A percentile compares a stretch with the other conserved stretches of the same genome.
phyloP scores from a whole-genome alignment of 2,888 invertebrate species.

The Andrena praecox region DNA sequence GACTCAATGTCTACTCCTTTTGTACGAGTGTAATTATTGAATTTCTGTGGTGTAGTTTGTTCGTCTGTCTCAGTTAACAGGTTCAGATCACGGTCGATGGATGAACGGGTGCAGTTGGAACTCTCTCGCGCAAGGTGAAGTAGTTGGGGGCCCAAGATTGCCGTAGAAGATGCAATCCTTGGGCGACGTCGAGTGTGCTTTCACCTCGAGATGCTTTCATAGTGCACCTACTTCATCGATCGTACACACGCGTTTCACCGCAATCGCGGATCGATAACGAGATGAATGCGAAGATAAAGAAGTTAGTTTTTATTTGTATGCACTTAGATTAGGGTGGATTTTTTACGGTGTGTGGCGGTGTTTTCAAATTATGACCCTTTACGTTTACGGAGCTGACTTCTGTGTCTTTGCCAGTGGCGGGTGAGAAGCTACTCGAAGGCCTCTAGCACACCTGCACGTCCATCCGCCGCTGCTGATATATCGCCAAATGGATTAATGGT shows the following conservation, averaged over 20 bases:
- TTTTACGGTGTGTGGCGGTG: slow-evolving; percentile 40
- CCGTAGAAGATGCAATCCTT: too few relatives aligned
- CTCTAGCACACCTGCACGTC: too few relatives aligned
- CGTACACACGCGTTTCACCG: not conserved
- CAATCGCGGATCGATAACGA: not conserved
- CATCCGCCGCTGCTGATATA: too few relatives aligned
- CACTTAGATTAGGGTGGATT: slow-evolving; percentile 39
- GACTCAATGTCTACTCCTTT: not conserved
- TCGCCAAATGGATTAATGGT: not conserved
- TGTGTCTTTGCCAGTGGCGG: slow-evolving; percentile 20
- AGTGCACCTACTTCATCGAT: not conserved
- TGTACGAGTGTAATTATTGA: not conserved
- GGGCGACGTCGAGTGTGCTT: not conserved
- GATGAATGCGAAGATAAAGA: slow-evolving; percentile 19
- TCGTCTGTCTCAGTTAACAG: too few relatives aligned
- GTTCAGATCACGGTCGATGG: too few relatives aligned
- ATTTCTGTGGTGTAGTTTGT: not conserved
- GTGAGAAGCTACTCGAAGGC: too few relatives aligned
- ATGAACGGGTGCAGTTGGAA: too few relatives aligned
- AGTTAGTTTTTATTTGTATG: slow-evolving; percentile 8
- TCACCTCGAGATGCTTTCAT: not conserved
- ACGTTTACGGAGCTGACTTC: slow-evolving; percentile 23
- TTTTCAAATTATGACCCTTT: slow-evolving; percentile 40
- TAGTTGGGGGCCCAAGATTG: too few relatives aligned
- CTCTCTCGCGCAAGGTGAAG: too few relatives aligned